Base-by-base conservation (phyloP, 2,797 vertebrate genomes). In the Steatocranus sp. region DNA sequence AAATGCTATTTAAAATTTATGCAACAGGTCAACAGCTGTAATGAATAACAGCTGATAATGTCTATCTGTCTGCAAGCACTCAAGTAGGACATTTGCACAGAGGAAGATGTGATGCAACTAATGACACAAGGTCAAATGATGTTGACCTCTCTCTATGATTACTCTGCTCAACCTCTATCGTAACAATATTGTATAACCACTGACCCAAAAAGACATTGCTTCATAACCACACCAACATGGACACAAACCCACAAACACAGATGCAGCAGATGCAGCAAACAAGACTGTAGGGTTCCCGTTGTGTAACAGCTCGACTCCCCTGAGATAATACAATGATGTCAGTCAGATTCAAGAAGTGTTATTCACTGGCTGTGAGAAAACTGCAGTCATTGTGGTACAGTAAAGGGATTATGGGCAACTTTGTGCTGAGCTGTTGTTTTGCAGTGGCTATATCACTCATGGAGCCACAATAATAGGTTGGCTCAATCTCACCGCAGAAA, bases 401-500 rank as follows among this genome's bases (percentile, higher is more conserved):
- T 75, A 82, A 90, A 83, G 38, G 79, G 78, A 91, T 86, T 83
- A 81, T 73, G 49, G 68, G 75, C 66, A 85, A 84, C 41, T 79
- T 66, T 83, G 81, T 87, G 85, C 83, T 63, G 70, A 75, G 63
- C 51, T 88, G 78, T 87, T 86, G 58, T 73, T 86, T 77, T 89
- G 66, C 83, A 86, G 48, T 53, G 23, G 73, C 76, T 85, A 74
- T 27, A 75, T 75, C 61, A 2, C 20, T 86, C 49, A 48, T 73
- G 25, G 17, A 73, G 10, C 68, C 68, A 48, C 17, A 30, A 73
- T 30, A 48, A 73, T 30, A 73, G 15, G 25, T 46, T 48, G 23
- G 0, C 66, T 48, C 25, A 73, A n/a, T 46, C 66, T 48, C 25
- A 73, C 25, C 10, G 1, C 66, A 73, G 66, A 48, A 73, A 41